Evolutionary conservation across 2,797 vertebrate species (phyloP).

Genomic region (Phoeniculus purpureus): DNA sequence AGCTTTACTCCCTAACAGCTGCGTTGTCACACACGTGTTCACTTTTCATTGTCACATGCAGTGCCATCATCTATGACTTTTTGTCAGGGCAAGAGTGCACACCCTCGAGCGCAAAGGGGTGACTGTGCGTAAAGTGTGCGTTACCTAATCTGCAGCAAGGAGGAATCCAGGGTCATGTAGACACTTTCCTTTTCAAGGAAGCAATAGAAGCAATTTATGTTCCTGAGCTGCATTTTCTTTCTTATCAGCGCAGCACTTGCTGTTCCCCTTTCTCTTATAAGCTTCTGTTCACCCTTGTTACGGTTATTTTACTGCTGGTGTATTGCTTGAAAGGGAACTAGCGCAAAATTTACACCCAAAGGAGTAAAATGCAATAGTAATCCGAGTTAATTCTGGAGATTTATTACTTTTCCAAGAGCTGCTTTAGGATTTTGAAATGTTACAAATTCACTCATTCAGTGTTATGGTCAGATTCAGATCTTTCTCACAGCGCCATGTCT

Average conservation of each 20-base stretch:
- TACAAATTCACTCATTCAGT: not conserved
- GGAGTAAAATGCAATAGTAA: constrained; percentile 1
- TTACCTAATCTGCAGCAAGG: constrained; percentile 57
- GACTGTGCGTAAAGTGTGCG: constrained; percentile 61
- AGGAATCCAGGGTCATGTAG: constrained; percentile 55
- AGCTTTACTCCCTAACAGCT: constrained; percentile 35
- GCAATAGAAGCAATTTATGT: constrained; percentile 58
- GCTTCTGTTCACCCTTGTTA: not conserved
- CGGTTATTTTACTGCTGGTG: not conserved
- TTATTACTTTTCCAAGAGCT: not conserved
- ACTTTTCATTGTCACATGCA: constrained; percentile 43
- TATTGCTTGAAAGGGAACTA: not conserved
- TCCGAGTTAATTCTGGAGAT: constrained; percentile 25
- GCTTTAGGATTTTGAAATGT: constrained; percentile 21
- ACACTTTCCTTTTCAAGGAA: constrained; percentile 48
- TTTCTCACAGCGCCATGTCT: not conserved
- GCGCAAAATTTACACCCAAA: not conserved
- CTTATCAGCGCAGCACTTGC: constrained; percentile 12
- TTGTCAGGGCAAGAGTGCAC: constrained; percentile 44
- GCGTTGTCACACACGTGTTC: not conserved
- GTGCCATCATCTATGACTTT: constrained; percentile 10
- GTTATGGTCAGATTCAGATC: constrained; percentile 47
- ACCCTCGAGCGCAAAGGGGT: constrained; percentile 53
- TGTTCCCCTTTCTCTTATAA: not conserved
- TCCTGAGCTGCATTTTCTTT: constrained; percentile 11